Base-by-base conservation (phyloP, 2,113 vertebrate species). In the Apteryx owenii region DNA sequence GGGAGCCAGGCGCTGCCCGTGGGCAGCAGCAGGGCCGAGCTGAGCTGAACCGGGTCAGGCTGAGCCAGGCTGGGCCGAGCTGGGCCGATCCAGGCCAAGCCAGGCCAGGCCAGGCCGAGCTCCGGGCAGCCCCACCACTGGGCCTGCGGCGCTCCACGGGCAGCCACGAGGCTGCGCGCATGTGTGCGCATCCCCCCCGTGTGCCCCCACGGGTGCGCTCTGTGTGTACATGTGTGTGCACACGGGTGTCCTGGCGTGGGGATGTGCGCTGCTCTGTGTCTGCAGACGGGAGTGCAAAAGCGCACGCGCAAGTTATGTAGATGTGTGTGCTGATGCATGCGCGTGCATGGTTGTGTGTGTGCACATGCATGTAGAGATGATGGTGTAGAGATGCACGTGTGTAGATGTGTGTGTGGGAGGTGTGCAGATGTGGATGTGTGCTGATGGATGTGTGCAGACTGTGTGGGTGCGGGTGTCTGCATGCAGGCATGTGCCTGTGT, bases 381-480 rank as follows among this genome's bases (percentile, higher is more conserved):
- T 9, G 18, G 18, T 48, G 46, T 19, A 48, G 46, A 48, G 46
- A 19, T 19, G 31, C 7, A 66, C 1, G 4, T 12, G 31, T n/a
- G 18, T 33, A 18, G 31, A 6, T 19, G 16, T 20, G 31, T 20
- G 31, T 0, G 12, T 2, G 81, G 64, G 14, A 56, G 51, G n/a
- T 3, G 12, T 13, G 12, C 64, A 40, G 25, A 9, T 9, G 36
- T 10, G 2, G 44, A 22, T 5, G 21, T 1, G 5, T 0, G 46
- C 51, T 6, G n/a, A 9, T 8, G n/a, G 4, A 2, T 1, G 12
- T 3, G 12, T 23, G 5, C 26, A 38, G 54, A 7, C 60, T 2
- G 38, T 11, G 31, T 33, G 23, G 8, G 1, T 0, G 4, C 48
- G 36, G 36, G 9, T 0, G 12, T 5, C 25, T 3, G 36, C 72